phyloP scores from a whole-genome alignment of 1,140 invertebrate species.

The Alviniconcha marisindica region DNA sequence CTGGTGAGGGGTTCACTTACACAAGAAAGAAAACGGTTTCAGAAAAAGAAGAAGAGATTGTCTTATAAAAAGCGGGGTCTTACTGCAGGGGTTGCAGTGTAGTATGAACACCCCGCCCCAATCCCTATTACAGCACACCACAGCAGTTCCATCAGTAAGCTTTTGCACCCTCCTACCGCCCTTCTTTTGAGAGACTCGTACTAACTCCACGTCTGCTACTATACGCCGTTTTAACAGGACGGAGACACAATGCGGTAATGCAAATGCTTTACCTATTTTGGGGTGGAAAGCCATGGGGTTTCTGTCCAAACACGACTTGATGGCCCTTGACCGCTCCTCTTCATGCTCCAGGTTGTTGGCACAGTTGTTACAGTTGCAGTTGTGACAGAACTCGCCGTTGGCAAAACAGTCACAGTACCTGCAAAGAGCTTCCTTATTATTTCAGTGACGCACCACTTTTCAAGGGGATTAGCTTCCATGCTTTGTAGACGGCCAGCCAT shows the following conservation, averaged over 20 bases:
- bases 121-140: no score
- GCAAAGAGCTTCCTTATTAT: conserved; percentile 50
- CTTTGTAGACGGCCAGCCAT: no score
- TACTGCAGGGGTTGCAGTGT: no score
- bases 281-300: conserved; percentile 98
- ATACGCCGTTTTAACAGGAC: no score
- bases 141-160: no score
- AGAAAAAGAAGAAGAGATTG: no score
- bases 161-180: no score
- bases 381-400: conserved; percentile 98
- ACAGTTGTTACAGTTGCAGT: conserved; percentile 99
- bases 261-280: conserved; percentile 91
- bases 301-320: conserved; percentile 93
- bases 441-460: conserved; percentile 5
- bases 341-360: conserved; percentile 98
- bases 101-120: no score
- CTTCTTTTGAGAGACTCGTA: neutral
- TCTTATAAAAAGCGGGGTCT: no score
- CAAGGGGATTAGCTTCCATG: no score
- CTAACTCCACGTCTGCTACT: neutral
- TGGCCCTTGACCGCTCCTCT: conserved; percentile 94
- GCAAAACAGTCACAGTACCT: conserved; percentile 99
- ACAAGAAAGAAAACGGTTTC: no score
- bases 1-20: no score
- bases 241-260: neutral